Evolutionary conservation across 2,888 invertebrate genomes (phyloP).

Genomic region (Tortricodes alternella): DNA sequence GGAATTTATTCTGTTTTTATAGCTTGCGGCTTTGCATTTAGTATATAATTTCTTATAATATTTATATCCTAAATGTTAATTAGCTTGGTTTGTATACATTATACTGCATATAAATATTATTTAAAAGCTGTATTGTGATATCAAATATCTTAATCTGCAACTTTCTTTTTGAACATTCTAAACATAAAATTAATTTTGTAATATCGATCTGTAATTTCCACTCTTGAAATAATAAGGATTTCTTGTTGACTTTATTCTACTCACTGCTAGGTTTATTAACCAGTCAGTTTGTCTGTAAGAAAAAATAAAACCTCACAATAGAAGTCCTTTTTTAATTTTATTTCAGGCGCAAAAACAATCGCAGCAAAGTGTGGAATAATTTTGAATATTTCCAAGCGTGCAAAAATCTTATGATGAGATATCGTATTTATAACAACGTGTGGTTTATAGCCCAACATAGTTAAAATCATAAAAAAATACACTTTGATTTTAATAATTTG

Average conservation of each 20-base stretch:
- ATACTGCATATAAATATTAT: conserved; percentile 17
- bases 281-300: too few relatives aligned
- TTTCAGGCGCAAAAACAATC: too few relatives aligned
- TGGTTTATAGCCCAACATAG: conserved; percentile 5
- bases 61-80: conserved; percentile 24
- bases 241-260: too few relatives aligned
- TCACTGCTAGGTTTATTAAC: too few relatives aligned
- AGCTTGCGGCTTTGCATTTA: conserved; percentile 13
- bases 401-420: too few relatives aligned
- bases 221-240: too few relatives aligned
- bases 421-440: not conserved
- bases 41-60: conserved; percentile 18
- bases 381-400: too few relatives aligned
- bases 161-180: conserved; percentile 2
- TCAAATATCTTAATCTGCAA: conserved; percentile 14
- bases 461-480: not conserved
- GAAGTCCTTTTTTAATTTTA: too few relatives aligned
- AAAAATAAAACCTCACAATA: too few relatives aligned
- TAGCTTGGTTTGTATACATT: conserved; percentile 19
- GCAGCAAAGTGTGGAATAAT: too few relatives aligned
- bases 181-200: not conserved
- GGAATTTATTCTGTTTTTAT: too few relatives aligned
- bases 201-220: too few relatives aligned
- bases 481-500: conserved; percentile 16
- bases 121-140: conserved; percentile 5